These are phyloP conservation scores for Steinernema khuongi DNA, from an alignment of 1,140 invertebrate species.

Conservation along the genomic window DNA sequence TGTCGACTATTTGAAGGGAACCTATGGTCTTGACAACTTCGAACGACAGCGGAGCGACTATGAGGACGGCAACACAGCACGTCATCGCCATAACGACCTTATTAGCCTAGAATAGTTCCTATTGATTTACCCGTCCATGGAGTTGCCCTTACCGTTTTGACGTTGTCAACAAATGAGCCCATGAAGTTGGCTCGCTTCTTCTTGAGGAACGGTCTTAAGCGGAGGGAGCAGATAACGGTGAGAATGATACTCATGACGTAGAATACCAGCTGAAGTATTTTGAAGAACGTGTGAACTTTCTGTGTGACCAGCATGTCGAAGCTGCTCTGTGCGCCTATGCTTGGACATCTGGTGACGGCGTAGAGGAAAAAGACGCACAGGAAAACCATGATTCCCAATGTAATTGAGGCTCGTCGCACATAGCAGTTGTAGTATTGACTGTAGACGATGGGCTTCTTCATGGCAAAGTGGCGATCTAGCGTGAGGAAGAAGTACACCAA, in stretches of 20 bases:
- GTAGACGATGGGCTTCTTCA: constrained; percentile 7
- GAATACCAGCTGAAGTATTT: neutral
- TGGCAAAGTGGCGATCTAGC: neutral
- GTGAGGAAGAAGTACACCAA: neutral
- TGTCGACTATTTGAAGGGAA: no score
- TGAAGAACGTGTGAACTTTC: neutral
- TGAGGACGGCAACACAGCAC: no score
- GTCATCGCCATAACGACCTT: no score
- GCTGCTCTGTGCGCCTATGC: neutral
- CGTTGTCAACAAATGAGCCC: neutral
- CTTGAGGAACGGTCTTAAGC: neutral
- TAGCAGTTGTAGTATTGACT: neutral
- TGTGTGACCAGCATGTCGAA: neutral
- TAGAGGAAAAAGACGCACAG: neutral
- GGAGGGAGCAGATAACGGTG: neutral
- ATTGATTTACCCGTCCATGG: neutral
- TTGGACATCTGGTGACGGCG: neutral
- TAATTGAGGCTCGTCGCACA: neutral
- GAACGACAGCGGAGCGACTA: no score
- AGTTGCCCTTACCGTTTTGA: neutral
- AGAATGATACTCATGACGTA: neutral
- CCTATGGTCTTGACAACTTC: no score
- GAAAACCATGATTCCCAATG: neutral
- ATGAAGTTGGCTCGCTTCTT: constrained; percentile 9
- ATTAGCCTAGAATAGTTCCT: neutral